Evolutionary conservation across 2,888 invertebrate species (phyloP), one percentile per base, ranked within the genome.

Genomic region (Sminthurinus aureus): DNA sequence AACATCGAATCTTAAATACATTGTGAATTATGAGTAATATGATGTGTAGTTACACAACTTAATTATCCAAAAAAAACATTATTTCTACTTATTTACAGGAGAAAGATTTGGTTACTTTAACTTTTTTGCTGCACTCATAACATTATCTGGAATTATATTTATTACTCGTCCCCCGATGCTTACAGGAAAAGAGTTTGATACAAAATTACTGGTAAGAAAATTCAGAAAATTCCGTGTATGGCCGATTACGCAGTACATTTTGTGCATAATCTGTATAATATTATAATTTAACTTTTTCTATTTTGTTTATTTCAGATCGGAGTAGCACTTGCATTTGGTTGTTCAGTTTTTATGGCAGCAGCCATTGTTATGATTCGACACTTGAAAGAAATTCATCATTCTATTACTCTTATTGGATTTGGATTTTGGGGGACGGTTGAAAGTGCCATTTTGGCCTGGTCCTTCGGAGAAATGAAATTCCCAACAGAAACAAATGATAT

Each of bases 281-380:
- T 58, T 69, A 20, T 69, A 20, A 11, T n/a, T 9, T 69, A 69
- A 69, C 22, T 20, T 38, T 38, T 38, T 6, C 38, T 38, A 38
- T 38, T 38, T 38, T 38, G 64, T 78, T 66, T 79, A 15, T 74
- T 79, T 15, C 15, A 87, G 88, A 87, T 87, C 83, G 88, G 88
- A 24, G 84, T 85, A 12, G 88, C 85, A 12, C 80, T 88, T n/a
- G 87, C 88, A 0, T 71, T 85, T 58, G 84, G 86, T 22, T 88
- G 87, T 81, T 82, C 88, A 18, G n/a, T 88, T 12, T 87, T 88
- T 26, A 84, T 88, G 83, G 85, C 88, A 20, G 82, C 83, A 26
- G 88, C 88, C 11, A 88, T 88, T 74, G 88, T 88, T 4, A 88
- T 88, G 88, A 88, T 88, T 80, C 86, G 88, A 18, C 88, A 88